These are phyloP conservation scores for Lutraria lutraria DNA, from an alignment of 2,888 invertebrate species.

Conservation along the genomic window DNA sequence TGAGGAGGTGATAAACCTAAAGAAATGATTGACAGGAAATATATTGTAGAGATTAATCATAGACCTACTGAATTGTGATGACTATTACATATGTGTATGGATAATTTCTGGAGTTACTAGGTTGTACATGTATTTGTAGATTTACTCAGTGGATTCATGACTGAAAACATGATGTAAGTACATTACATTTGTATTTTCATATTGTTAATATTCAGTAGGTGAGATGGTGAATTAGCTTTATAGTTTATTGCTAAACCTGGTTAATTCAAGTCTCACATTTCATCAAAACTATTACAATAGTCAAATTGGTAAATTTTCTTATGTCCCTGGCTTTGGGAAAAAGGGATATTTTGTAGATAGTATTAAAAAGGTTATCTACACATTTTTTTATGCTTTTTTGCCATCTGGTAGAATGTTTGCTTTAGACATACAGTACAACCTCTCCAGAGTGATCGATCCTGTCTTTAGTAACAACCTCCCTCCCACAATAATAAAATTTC, in stretches of 20 bases:
- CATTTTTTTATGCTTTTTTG: too few relatives aligned
- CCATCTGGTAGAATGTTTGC: too few relatives aligned
- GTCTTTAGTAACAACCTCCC: too few relatives aligned
- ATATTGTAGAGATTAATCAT: constrained; percentile 40
- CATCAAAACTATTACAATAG: too few relatives aligned
- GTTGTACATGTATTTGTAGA: constrained; percentile 7
- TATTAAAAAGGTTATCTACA: too few relatives aligned
- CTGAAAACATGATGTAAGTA: neutral
- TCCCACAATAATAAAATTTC: too few relatives aligned
- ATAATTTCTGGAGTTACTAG: constrained; percentile 16
- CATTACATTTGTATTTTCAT: neutral
- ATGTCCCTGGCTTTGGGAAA: too few relatives aligned
- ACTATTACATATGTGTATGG: constrained; percentile 2
- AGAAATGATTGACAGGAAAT: constrained; percentile 28
- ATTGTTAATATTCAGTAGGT: neutral
- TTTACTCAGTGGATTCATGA: neutral
- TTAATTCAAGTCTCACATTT: neutral
- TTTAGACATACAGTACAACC: too few relatives aligned
- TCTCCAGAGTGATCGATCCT: too few relatives aligned
- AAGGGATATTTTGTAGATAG: too few relatives aligned
- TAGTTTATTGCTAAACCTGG: neutral
- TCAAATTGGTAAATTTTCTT: too few relatives aligned
- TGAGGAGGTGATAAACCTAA: neutral
- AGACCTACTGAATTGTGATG: neutral
- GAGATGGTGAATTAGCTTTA: too few relatives aligned